Evolutionary conservation across 2,113 vertebrate species (phyloP).

Genomic region (Xiphophorus hellerii): DNA sequence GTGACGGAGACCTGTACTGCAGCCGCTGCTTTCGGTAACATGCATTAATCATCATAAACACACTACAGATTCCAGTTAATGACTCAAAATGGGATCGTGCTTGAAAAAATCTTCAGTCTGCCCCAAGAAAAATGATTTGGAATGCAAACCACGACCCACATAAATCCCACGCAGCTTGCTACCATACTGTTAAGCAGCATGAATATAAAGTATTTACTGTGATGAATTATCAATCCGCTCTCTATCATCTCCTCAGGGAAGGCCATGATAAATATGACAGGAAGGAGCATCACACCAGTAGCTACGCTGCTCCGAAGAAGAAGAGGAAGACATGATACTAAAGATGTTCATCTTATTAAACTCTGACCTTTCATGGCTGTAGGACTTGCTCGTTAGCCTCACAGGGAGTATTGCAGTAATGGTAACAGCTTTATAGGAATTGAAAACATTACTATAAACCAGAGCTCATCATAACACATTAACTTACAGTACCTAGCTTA

Average conservation of each 20-base stretch:
- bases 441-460: constrained; percentile 22
- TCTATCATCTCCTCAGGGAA: constrained; percentile 83
- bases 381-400: constrained; percentile 43
- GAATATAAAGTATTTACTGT: constrained; percentile 74
- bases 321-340: constrained; percentile 69
- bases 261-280: constrained; percentile 93
- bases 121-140: constrained; percentile 45
- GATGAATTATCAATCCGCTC: constrained; percentile 69
- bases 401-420: constrained; percentile 34
- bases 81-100: background rate
- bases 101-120: constrained; percentile 26
- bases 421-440: constrained; percentile 2
- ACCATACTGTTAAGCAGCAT: constrained; percentile 67
- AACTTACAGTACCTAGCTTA: background rate
- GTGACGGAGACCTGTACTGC: constrained; percentile 93
- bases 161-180: constrained; percentile 46
- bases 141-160: constrained; percentile 67
- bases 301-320: constrained; percentile 81
- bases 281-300: constrained; percentile 87
- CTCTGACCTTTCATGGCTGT: constrained; percentile 17
- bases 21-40: constrained; percentile 90
- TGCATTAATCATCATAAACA: background rate
- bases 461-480: constrained; percentile 5
- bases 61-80: background rate
- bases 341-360: constrained; percentile 21